Evolutionary conservation across 1,140 invertebrate species (phyloP).

Genomic region (Drosophila cardini): DNA sequence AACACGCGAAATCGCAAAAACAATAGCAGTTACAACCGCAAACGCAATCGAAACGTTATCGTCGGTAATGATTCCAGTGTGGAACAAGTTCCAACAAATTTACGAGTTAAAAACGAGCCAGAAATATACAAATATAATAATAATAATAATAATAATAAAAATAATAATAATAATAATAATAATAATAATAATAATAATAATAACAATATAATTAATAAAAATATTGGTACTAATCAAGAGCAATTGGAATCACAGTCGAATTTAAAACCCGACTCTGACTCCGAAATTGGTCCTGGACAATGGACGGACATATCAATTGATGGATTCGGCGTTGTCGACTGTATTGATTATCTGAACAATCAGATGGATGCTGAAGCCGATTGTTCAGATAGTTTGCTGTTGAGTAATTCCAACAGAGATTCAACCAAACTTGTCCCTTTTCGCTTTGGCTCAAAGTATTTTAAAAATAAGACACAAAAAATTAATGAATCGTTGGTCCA

Average conservation of each 20-base stretch:
- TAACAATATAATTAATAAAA: neutral
- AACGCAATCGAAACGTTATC: too few relatives aligned
- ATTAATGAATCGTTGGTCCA: conserved; percentile 37
- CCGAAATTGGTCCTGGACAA: neutral
- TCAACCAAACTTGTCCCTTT: conserved; percentile 2
- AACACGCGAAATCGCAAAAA: conserved; percentile 5
- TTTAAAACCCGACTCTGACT: neutral
- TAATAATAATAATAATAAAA: neutral
- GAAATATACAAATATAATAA: neutral
- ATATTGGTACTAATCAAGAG: neutral
- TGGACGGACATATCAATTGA: conserved; percentile 26
- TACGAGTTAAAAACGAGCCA: too few relatives aligned
- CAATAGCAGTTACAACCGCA: neutral
- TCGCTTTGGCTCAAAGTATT: conserved; percentile 25
- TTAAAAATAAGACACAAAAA: conserved; percentile 23
- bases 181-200: neutral
- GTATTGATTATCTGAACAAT: conserved; percentile 38
- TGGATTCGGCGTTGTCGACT: conserved; percentile 19
- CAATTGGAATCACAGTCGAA: conserved; percentile 2
- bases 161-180: neutral
- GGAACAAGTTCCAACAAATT: too few relatives aligned
- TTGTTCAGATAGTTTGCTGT: conserved; percentile 26
- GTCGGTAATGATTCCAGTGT: too few relatives aligned
- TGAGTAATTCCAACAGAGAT: neutral
- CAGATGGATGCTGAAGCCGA: conserved; percentile 19